Evolutionary conservation across 92 coral and sea anemone species (phyloP).

Genomic region (Hydrozoanthus gracilis): DNA sequence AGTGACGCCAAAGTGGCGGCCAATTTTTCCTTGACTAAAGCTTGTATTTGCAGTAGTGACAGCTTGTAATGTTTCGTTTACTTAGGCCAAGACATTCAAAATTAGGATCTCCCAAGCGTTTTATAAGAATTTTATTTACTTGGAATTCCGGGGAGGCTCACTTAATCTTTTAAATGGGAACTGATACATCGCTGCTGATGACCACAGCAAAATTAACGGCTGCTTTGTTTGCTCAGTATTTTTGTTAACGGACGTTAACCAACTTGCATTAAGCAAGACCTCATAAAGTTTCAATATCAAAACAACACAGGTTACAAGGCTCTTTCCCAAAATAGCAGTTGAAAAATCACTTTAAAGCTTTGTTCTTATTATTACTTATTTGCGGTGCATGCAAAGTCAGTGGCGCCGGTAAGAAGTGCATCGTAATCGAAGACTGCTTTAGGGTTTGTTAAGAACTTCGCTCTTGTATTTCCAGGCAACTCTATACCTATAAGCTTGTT

Average conservation of each 20-base stretch:
- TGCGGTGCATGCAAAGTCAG: neutral
- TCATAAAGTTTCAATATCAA: neutral
- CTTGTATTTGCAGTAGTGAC: conserved; percentile 21
- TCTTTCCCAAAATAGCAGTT: conserved; percentile 1
- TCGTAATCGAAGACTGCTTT: neutral
- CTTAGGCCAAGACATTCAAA: conserved; percentile 20
- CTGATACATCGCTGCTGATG: neutral
- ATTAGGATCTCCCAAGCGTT: conserved; percentile 29
- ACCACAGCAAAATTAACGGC: neutral
- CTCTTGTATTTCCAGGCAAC: neutral
- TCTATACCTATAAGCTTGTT: neutral
- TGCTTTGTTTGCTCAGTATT: neutral
- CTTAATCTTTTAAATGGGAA: neutral
- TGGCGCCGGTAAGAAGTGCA: neutral
- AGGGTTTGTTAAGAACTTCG: neutral
- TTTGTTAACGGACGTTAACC: neutral
- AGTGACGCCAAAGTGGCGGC: conserved; percentile 44
- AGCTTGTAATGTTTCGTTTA: conserved; percentile 31
- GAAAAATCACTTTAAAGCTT: neutral
- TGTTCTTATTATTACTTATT: neutral
- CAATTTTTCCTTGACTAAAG: neutral
- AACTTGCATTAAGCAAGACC: neutral
- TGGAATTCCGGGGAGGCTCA: neutral
- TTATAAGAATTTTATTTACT: neutral
- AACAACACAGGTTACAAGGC: neutral